Evolutionary conservation across 2,113 vertebrate genomes (phyloP), one percentile per base, ranked within the genome.

Genomic region (Zosterops lateralis): DNA sequence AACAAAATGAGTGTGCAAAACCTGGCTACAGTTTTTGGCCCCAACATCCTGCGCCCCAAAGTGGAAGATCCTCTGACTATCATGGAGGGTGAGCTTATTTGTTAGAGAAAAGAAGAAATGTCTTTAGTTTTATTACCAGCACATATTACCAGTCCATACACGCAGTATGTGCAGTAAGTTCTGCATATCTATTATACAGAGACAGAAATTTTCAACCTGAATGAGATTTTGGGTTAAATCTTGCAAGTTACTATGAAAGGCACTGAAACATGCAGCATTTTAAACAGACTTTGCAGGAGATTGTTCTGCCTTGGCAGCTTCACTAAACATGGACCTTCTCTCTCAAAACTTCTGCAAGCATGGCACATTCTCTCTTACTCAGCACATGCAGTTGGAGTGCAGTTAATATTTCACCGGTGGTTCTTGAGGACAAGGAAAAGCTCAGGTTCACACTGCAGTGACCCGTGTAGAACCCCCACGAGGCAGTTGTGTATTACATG

Each of bases 1-100:
- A 99, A 99, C 97, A 99, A 99, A 98, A 99, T 99, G 99, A 99
- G 99, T 8, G 98, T 99, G 38, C 99, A 99, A 96, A 99, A 99
- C 94, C 96, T 99, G 94, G 99, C 99, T 31, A 99, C 99, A 0
- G 99, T 99, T 45, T 99, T 99, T 93, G 99, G 99, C 44, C 99
- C 99, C 42, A 99, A 99, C 71, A 99, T 99, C 76, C 94, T 99
- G 86, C 98, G 99, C 53, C 98, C 99, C 61, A 99, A 99, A 97
- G 95, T 99, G 34, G 99, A 99, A 97, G 99, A 99, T 96, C 99
- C 99, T 45, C 97, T 99, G 71, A 98, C 99, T 29, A 99, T 99
- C 79, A 99, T 99, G 99, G 99, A 99, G 96, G 99, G 99, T 99
- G 84, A 98, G 97, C 65, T 70, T 48, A 44, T 20, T 38, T 76